Evolutionary conservation across 1,140 invertebrate species (phyloP).

Genomic region (Melanaphis sacchari): DNA sequence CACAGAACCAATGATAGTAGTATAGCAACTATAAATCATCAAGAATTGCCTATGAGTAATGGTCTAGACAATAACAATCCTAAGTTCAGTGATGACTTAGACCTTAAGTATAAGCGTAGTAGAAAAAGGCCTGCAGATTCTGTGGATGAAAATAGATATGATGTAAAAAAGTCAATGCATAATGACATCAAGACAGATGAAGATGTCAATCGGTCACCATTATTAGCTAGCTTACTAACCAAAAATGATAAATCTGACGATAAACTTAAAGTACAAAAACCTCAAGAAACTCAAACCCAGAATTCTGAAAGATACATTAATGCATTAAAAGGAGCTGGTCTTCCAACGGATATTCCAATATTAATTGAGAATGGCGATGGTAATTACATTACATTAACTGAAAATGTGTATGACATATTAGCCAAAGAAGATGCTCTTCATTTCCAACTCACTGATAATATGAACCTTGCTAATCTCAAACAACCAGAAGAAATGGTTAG

Average conservation of each 20-base stretch:
- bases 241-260: slow-evolving; percentile 60
- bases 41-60: slow-evolving; percentile 41
- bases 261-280: slow-evolving; percentile 56
- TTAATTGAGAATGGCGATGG: slow-evolving; percentile 68
- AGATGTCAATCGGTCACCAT: slow-evolving; percentile 59
- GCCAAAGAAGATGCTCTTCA: slow-evolving; percentile 67
- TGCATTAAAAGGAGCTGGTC: slow-evolving; percentile 67
- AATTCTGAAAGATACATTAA: slow-evolving; percentile 64
- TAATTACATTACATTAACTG: slow-evolving; percentile 68
- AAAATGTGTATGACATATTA: slow-evolving; percentile 67
- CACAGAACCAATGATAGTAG: slow-evolving; percentile 48
- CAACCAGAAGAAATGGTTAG: slow-evolving; percentile 55
- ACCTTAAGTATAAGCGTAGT: slow-evolving; percentile 36
- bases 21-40: slow-evolving; percentile 13
- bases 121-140: slow-evolving; percentile 51
- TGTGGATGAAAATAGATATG: not conserved
- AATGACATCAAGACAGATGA: slow-evolving; percentile 10
- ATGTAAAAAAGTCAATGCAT: slow-evolving; percentile 46
- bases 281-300: slow-evolving; percentile 42
- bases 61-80: slow-evolving; percentile 42
- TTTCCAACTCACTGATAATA: slow-evolving; percentile 66
- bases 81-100: slow-evolving; percentile 34
- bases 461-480: slow-evolving; percentile 58
- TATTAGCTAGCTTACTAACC: slow-evolving; percentile 60
- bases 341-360: slow-evolving; percentile 68